Base-by-base conservation (phyloP, 2,888 invertebrate genomes). In the Pammene fasciana region DNA sequence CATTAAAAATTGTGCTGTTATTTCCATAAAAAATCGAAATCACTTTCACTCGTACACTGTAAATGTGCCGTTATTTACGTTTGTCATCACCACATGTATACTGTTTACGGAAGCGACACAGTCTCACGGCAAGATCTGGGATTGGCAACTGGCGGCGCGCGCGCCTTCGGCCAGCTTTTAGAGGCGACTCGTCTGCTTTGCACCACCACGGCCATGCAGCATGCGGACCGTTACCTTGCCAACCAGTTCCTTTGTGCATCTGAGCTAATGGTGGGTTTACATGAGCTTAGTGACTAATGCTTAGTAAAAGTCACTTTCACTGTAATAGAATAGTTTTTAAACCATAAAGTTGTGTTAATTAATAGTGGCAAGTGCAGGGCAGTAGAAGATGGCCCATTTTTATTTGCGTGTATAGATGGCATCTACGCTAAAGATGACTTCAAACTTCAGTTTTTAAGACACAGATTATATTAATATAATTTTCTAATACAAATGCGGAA, bases 141-240 rank as follows among this genome's bases (percentile, higher is more conserved):
- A 38, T 64, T 56, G 13, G 36, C 71, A 72, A 75, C 75, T 75
- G 76, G 50, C 68, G 67, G 73, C 72, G 71, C 74, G 68, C 57
- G 65, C 71, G 68, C 68, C 14, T 11, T 65, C 61, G 50, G 55
- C 68, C 61, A 71, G 64, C 73, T 75, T 75, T 73, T 71, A 74
- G 70, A 65, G 67, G 18, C 56, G 46, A 54, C 59, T 68, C 65
- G 65, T 68, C 68, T 64, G 68, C 62, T 57, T 62, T 56, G 9
- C 52, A 57, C 68, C 65, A 68, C 62, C 56, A 50, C 56, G 50
- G 38, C 62, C 67, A 57, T 34, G 56, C 62, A 43, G 14, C 68
- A 56, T 57, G 62, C 16, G 62, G 38, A 59, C 68, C 64, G 68
- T 68, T 68, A 68, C 45, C 36, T 59, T 18, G 64, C 62, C 62